Evolutionary conservation across 2,113 vertebrate species (phyloP).

Genomic region (Agapornis roseicollis): DNA sequence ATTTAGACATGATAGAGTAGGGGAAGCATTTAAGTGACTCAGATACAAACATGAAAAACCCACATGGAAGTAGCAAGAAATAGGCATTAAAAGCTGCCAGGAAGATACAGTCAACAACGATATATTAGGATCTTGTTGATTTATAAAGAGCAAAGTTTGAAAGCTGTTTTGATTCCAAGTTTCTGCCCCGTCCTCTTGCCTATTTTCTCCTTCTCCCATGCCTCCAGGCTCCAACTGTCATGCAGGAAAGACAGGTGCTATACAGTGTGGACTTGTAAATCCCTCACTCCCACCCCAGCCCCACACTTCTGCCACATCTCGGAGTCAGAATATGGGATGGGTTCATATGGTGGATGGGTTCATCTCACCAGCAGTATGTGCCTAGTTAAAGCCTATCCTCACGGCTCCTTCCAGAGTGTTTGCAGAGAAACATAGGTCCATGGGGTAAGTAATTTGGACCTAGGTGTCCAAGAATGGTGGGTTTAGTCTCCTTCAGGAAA

Average conservation of each 20-base stretch:
- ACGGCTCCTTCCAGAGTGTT: not conserved
- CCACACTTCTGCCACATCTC: not conserved
- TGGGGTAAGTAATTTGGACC: not conserved
- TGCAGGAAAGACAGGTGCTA: not conserved
- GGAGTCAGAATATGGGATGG: not conserved
- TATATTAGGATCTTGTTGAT: not conserved
- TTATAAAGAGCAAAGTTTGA: not conserved
- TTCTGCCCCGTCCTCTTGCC: not conserved
- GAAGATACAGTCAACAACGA: not conserved
- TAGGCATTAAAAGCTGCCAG: not conserved
- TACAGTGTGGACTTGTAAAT: not conserved
- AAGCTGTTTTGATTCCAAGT: not conserved
- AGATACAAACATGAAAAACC: not conserved
- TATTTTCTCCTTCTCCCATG: not conserved
- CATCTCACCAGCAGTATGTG: not conserved
- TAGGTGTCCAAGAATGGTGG: too few relatives aligned
- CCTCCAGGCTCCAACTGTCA: not conserved
- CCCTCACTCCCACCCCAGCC: not conserved
- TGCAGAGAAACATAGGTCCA: not conserved
- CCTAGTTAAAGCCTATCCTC: not conserved
- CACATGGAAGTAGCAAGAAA: not conserved
- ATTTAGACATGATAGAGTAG: not conserved
- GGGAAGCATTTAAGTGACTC: not conserved
- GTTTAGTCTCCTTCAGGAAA: not conserved
- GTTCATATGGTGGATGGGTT: not conserved